Conservation (phyloP, 1,140 invertebrate genomes). For the Drosophila novamexicana region DNA sequence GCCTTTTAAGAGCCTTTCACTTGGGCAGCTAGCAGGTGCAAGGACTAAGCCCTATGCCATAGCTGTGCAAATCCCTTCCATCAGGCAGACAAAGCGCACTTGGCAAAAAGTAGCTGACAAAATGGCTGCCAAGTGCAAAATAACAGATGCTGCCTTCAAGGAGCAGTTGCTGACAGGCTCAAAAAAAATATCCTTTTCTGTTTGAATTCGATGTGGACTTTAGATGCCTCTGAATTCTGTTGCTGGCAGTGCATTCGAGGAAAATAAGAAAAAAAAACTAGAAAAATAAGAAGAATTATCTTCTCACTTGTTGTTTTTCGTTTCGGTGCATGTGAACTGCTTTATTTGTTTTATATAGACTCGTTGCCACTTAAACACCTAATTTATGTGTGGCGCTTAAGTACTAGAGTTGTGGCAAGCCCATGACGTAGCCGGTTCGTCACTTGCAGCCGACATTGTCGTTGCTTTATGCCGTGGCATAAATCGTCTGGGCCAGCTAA, state of each 20-base stretch:
- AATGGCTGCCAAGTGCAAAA: slow-evolving; percentile 4
- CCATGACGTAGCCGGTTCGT: slow-evolving; percentile 38
- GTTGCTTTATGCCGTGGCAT: slow-evolving; percentile 58
- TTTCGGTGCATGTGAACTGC: slow-evolving; percentile 52
- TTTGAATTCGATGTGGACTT: not conserved
- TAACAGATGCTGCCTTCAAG: slow-evolving; percentile 13
- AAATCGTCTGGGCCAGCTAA: slow-evolving; percentile 67
- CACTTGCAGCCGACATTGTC: slow-evolving; percentile 60
- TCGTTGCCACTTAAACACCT: slow-evolving; percentile 62
- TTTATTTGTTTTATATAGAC: slow-evolving; percentile 63
- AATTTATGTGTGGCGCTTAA: slow-evolving; percentile 58
- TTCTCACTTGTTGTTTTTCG: slow-evolving; percentile 4
- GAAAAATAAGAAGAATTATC: slow-evolving; percentile 1
- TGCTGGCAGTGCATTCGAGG: slow-evolving; percentile 17
- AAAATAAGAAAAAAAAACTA: not conserved
- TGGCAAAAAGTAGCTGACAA: slow-evolving; percentile 7
- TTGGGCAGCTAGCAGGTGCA: slow-evolving; percentile 5
- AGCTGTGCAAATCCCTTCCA: not conserved
- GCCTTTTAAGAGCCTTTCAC: not conserved
- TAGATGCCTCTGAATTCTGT: slow-evolving; percentile 34
- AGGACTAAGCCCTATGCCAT: not conserved
- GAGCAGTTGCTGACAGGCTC: slow-evolving; percentile 1
- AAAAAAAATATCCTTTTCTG: not conserved
- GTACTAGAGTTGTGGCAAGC: slow-evolving; percentile 6
- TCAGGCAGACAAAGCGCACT: not conserved